Evolutionary conservation across 2,113 vertebrate genomes (phyloP).

Genomic region (Numida meleagris): DNA sequence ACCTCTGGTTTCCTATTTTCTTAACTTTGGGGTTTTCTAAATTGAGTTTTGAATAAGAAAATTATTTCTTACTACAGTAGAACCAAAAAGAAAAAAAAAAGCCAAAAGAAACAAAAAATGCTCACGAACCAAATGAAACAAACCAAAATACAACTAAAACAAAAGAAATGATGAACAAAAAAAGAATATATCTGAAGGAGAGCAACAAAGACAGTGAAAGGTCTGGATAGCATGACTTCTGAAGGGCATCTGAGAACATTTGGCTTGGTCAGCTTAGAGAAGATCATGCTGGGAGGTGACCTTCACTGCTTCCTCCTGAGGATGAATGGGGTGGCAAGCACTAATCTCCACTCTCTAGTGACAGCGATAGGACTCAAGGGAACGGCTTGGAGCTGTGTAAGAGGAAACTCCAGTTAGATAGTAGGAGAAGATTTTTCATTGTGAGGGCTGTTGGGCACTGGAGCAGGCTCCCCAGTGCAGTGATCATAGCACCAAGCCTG

Average conservation of each 20-base stretch:
- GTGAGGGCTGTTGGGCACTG: neutral
- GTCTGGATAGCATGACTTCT: neutral
- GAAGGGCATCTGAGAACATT: neutral
- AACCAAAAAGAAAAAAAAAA: neutral
- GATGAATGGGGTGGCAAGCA: no score
- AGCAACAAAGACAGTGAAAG: neutral
- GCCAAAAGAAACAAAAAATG: neutral
- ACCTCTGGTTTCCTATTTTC: neutral
- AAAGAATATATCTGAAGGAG: neutral
- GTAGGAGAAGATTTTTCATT: neutral
- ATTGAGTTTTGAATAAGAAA: neutral
- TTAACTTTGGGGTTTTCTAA: neutral
- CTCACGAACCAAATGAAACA: neutral
- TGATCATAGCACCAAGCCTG: neutral
- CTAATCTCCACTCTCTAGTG: no score
- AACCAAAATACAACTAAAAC: neutral
- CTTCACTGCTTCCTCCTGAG: no score
- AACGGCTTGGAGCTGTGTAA: neutral
- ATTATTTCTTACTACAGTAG: neutral
- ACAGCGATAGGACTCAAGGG: neutral
- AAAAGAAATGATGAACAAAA: neutral
- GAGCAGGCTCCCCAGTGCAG: neutral
- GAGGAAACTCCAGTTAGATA: no score
- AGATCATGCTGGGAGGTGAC: neutral
- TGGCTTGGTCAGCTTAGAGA: neutral